Evolutionary conservation across 1,140 invertebrate genomes (phyloP).

Genomic region (Lordiphosa clarofinis): DNA sequence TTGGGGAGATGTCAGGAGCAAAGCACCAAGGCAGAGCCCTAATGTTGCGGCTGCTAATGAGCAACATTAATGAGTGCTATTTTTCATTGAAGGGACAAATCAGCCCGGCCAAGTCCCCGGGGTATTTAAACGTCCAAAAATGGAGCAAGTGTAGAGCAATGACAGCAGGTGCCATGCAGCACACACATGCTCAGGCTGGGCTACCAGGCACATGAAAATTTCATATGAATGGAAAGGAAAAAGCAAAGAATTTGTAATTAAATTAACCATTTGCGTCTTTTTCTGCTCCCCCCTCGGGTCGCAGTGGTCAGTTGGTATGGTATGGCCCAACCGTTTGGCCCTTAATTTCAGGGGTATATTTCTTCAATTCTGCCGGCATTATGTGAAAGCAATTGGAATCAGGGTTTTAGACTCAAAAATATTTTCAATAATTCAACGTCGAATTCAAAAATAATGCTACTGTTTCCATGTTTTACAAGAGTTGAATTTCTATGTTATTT

Average conservation of each 20-base stretch:
- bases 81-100: conserved; percentile 72
- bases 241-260: conserved; percentile 76
- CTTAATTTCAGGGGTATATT: neutral
- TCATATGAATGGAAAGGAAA: conserved; percentile 60
- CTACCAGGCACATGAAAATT: conserved; percentile 51
- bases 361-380: too few relatives aligned
- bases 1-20: too few relatives aligned
- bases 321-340: neutral
- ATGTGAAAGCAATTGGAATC: too few relatives aligned
- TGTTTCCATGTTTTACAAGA: too few relatives aligned
- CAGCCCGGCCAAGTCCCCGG: conserved; percentile 50
- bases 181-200: conserved; percentile 4
- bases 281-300: neutral
- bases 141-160: conserved; percentile 38
- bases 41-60: conserved; percentile 67
- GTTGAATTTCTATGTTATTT: too few relatives aligned
- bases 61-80: conserved; percentile 75
- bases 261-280: conserved; percentile 63
- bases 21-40: conserved; percentile 4
- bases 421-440: too few relatives aligned
- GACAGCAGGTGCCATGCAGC: conserved; percentile 54
- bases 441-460: too few relatives aligned
- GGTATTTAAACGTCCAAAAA: conserved; percentile 61
- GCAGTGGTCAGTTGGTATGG: too few relatives aligned
- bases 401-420: too few relatives aligned